phyloP scores from a whole-genome alignment of 2,888 invertebrate genomes.

The Heliconius ismenius region DNA sequence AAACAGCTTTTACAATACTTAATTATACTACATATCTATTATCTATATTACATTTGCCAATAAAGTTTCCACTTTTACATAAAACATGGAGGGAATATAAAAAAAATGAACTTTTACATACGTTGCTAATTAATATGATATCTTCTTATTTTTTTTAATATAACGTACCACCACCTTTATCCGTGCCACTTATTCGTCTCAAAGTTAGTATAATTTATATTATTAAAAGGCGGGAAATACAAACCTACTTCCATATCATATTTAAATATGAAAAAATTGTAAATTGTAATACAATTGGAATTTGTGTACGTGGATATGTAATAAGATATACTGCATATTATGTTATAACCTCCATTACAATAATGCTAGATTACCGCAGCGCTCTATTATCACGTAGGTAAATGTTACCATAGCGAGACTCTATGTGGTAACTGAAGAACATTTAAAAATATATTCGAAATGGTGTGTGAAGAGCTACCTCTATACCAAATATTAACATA shows the following conservation, averaged over 20 bases:
- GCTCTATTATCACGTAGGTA: neutral
- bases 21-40: no score
- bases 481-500: neutral
- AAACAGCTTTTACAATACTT: no score
- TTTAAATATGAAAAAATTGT: neutral
- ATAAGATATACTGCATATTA: neutral
- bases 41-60: no score
- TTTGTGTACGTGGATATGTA: neutral
- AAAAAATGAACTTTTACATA: no score
- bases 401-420: neutral
- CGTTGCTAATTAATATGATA: no score
- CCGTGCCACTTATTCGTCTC: no score
- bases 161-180: no score
- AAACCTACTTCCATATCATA: neutral
- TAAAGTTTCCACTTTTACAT: no score
- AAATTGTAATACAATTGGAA: neutral
- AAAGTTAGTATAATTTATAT: no score
- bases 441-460: neutral
- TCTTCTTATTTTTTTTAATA: no score
- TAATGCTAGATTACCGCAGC: slow-evolving; percentile 3
- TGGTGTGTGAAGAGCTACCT: neutral
- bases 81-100: no score
- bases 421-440: neutral
- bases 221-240: neutral
- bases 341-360: neutral